Base-by-base conservation (phyloP, 2,113 vertebrate genomes). In the Pycnonotus jocosus region DNA sequence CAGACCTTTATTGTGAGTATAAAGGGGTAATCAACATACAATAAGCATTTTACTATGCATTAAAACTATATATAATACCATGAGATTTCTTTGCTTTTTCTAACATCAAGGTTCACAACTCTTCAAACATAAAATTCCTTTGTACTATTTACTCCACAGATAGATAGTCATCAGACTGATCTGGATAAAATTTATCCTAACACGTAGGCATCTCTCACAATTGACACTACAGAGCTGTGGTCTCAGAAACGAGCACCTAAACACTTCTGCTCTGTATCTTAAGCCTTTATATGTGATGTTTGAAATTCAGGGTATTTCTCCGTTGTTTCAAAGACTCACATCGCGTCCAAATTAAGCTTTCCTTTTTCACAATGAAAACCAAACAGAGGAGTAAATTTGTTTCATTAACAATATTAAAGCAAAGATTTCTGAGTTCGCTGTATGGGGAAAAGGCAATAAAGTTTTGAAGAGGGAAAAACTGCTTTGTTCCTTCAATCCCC, bases 401-500 rank as follows among this genome's bases (percentile, higher is more conserved):
- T 98, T 98, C 94, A 97, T 95, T 97, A 97, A 97, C 86, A 97
- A 91, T 96, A 97, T 97, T 97, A 97, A 96, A 97, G 86, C 92
- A 96, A 97, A 97, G 80, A 96, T 95, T 97, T 97, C 95, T 77
- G 92, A 98, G 93, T 98, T 97, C 19, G 3, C 86, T 97, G 93
- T 87, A 94, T 69, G 56, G 88, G 96, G 91, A 97, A 97, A 98
- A 97, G 88, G 97, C 95, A 98, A 98, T 98, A 96, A 98, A 98
- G 97, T 98, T 98, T 98, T 97, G 97, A 98, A 98, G 96, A 94
- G 57, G 95, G 96, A 97, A 97, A 97, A 98, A 97, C 87, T 95
- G 97, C 97, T 98, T 98, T 98, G 97, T 98, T 98, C 96, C 97
- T 96, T 97, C 97, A 98, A 97, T 97, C 97, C 97, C 98, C 97